Evolutionary conservation across 1,140 invertebrate genomes (phyloP), one percentile per base, ranked within the genome.

Genomic region (Zaprionus vittiger): DNA sequence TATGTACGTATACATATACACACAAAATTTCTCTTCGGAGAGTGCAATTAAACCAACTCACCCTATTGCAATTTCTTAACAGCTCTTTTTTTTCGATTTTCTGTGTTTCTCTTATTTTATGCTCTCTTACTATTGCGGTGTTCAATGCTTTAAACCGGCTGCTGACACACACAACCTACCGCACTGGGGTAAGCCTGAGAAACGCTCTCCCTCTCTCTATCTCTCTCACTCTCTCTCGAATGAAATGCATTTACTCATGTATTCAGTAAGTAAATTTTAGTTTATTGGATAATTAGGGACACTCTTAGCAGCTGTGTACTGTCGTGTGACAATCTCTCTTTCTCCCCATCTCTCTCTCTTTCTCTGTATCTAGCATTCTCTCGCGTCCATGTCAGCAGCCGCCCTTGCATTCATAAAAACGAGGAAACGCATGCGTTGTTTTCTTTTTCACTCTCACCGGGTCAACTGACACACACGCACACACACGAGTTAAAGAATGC

Each of bases 381-480:
- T 34, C 34, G 31, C 61, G 20, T 72, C 26, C 34, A 20, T 20
- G 63, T 20, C 17, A 34, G 11, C 4, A 71, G 28, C 62, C 41
- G 31, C 63, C 56, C 38, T 4, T 49, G 57, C 47, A 9, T 26
- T 63, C 26, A 28, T 34, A 4, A 54, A 75, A 49, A 20, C 57
- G 41, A 38, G 60, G 6, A 52, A 74, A 54, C 54, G 73, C 73
- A 71, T 75, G 73, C 73, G 73, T 59, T 7, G 24, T 41, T 55
- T 52, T 34, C 41, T 64, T 31, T 20, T 22, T 7, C 11, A 31
- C 54, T 60, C 70, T 73, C 55, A 14, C 11, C 52, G 20, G 41
- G 55, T 52, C 54, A 59, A 26, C 54, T 26, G 9, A 17, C 63
- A 22, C 17, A 57, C 15, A 26, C 15, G 4, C 15, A 9, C 15